phyloP scores from a whole-genome alignment of 2,888 invertebrate genomes.

The Eutolmus rufibarbis region DNA sequence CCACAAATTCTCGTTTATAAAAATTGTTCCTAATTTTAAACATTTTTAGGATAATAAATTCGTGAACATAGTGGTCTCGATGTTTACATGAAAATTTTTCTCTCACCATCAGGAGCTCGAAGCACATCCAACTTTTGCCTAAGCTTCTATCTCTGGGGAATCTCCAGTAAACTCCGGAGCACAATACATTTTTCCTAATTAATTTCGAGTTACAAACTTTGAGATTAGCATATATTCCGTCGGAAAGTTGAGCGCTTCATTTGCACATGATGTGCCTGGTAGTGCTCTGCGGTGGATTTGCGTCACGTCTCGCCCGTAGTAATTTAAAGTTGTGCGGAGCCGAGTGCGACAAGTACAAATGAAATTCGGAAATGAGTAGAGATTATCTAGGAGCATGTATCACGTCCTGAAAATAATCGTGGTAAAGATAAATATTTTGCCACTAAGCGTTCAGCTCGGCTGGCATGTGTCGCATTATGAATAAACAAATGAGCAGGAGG shows the following conservation, averaged over 20 bases:
- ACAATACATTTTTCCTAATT: not conserved
- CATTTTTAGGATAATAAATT: not conserved
- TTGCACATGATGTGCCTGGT: not conserved
- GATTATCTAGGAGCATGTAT: slow-evolving; percentile 12
- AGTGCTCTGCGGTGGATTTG: not conserved
- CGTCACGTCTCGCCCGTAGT: slow-evolving; percentile 8
- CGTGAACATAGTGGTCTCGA: not conserved
- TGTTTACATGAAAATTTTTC: not conserved
- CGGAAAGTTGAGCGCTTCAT: not conserved
- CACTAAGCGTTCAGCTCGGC: slow-evolving; percentile 16
- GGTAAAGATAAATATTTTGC: slow-evolving; percentile 35
- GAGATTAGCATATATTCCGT: not conserved
- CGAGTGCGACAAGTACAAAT: slow-evolving; percentile 25
- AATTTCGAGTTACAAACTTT: not conserved
- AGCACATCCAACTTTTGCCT: not conserved
- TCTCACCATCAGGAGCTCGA: not conserved
- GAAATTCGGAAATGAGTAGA: slow-evolving; percentile 21
- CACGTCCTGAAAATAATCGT: slow-evolving; percentile 25
- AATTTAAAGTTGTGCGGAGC: not conserved
- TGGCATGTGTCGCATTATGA: slow-evolving; percentile 37
- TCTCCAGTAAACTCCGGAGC: not conserved
- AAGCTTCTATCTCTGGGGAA: not conserved
- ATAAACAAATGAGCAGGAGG: slow-evolving; percentile 34
- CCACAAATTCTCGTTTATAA: not conserved
- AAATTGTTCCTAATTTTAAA: not conserved